Percentiles rank a stretch among this genome's conserved stretches.
phyloP scores from a whole-genome alignment of 2,797 vertebrate species.

The Hypotaenidia philippensis region DNA sequence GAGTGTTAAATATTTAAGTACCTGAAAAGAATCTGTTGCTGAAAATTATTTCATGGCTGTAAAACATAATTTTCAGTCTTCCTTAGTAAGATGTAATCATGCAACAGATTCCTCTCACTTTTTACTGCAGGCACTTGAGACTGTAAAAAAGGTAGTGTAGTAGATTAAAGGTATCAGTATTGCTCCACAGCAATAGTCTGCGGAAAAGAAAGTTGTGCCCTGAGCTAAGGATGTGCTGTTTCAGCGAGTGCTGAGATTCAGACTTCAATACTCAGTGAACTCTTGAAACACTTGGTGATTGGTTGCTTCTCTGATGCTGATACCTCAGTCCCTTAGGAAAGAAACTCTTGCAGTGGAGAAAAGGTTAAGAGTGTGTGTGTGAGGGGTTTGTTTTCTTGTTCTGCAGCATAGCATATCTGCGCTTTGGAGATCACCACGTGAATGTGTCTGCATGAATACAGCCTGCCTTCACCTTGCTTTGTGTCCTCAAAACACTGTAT shows the following conservation, averaged over 20 bases:
- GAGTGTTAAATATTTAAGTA: slow-evolving; percentile 3
- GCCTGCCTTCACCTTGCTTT: not conserved
- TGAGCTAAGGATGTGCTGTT: fast-evolving
- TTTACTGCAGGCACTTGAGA: not conserved
- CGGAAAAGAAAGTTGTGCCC: not conserved
- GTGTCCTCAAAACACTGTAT: not conserved
- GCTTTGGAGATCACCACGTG: not conserved
- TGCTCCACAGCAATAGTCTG: not conserved
- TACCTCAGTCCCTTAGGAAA: not conserved
- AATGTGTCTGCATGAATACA: not conserved
- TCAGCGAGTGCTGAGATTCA: not conserved
- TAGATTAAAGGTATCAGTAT: not conserved
- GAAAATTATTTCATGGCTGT: not conserved
- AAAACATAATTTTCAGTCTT: not conserved
- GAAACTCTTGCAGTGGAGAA: not conserved
- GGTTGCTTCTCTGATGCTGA: not conserved
- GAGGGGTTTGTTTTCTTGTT: not conserved
- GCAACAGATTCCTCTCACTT: not conserved
- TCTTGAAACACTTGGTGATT: not conserved
- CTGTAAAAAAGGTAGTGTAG: not conserved
- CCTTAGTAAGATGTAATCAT: not conserved
- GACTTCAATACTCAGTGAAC: not conserved
- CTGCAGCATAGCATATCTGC: not conserved
- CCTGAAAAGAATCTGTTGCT: not conserved
- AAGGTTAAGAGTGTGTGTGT: not conserved